Evolutionary conservation across 2,888 invertebrate species (phyloP).

Genomic region (Himalopsyche tibetana): DNA sequence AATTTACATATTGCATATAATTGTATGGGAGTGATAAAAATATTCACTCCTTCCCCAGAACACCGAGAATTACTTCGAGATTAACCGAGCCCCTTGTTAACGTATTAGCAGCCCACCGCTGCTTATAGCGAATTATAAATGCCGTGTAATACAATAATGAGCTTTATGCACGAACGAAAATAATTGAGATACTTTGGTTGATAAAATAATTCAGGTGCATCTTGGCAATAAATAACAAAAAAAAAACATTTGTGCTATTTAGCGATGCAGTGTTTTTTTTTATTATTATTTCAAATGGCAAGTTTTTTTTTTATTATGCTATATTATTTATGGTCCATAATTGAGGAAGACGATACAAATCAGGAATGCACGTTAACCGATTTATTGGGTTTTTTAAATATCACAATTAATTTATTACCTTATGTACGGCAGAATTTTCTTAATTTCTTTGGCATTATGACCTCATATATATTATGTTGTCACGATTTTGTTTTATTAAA

Average conservation of each 20-base stretch:
- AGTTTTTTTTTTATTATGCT: slow-evolving; percentile 8
- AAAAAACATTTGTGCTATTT: slow-evolving; percentile 28
- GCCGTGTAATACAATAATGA: no score
- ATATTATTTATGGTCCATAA: slow-evolving; percentile 17
- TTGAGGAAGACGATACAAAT: slow-evolving; percentile 7
- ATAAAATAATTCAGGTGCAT: slow-evolving; percentile 18
- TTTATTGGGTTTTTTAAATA: background rate
- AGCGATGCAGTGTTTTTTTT: background rate
- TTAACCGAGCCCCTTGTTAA: no score
- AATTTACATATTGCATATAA: no score
- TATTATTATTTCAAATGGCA: slow-evolving; percentile 13
- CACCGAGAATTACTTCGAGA: no score
- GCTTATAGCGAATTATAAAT: no score
- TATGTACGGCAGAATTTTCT: background rate
- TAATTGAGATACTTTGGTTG: background rate
- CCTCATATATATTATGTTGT: no score
- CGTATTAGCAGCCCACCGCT: no score
- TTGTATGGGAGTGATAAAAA: no score
- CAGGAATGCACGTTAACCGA: background rate
- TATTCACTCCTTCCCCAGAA: no score
- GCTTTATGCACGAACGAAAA: no score
- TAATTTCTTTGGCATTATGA: background rate
- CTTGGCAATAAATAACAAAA: background rate
- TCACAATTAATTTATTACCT: slow-evolving; percentile 12
- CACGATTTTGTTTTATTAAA: no score